Base-by-base conservation (phyloP, 2,113 vertebrate genomes). In the Spermophilus dauricus region DNA sequence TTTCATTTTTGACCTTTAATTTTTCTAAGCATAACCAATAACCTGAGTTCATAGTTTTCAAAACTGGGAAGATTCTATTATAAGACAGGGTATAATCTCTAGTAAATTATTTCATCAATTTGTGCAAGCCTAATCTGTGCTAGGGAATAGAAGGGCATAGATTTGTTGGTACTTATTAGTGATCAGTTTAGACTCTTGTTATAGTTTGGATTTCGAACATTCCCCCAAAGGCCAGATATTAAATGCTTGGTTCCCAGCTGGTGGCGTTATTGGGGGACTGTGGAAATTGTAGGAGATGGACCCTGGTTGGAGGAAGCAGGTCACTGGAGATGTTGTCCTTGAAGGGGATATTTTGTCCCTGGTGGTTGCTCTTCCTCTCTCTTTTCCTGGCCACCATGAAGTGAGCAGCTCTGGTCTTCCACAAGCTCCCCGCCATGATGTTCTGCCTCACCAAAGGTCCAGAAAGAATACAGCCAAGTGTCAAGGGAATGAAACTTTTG, bases 1-100 rank as follows among this genome's bases (percentile, higher is more conserved):
- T 95, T 78, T 95, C 37, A 88, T 30, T 85, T 94, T 86, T 84
- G 37, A 90, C 48, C n/a, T 92, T 81, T 61, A 58, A 65, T 82
- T 93, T 85, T 88, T 94, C 61, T 39, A 48, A 48, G 56, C 13
- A 5, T 53, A 82, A 3, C 56, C 39, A 61, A 26, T 72, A 42
- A 20, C 6, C 39, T 2, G 9, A 89, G 53, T 56, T 34, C 30
- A 12, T 30, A 45, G 9, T 95, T 95, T 96, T 85, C 61, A 75
- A 76, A 83, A 58, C 17, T 37, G 5, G 26, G 24, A 8, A 63
- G 61, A 63, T 63, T 73, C 65, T 11, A 14, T 72, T 32, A 30
- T 20, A 39, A 93, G 61, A 20, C 12, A 67, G 69, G 17, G 39
- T 89, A 5, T 78, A 37, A n/a, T 16, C 78, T 65, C 32, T 11